Base-by-base conservation (phyloP, 2,888 invertebrate species). In the Apamea crenata region DNA sequence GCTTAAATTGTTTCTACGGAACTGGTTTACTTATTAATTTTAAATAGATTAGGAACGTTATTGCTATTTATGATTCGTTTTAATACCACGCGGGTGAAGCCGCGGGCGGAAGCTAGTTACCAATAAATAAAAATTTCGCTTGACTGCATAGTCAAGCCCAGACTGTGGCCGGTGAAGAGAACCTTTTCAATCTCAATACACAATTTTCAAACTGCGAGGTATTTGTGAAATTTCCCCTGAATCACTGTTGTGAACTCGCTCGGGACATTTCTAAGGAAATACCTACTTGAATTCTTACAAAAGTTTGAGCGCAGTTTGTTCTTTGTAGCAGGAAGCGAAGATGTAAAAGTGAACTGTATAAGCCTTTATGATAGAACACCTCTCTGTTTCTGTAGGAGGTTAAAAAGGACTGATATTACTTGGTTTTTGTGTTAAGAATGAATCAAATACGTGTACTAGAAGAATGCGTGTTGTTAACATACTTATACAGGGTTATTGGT, bases 251-350 rank as follows among this genome's bases (percentile, higher is more conserved):
- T 80, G 82, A 81, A 84, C 67, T 71, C 53, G 44, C 40, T 66
- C 56, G 74, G 73, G 77, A 80, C 75, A 78, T 86, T 86, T 81
- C 82, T 72, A 40, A 78, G 81, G 70, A 88, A 80, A 82, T 83
- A 75, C n/a, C n/a, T n/a, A n/a, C 79, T 82, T 78, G 83, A 86
- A 82, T 88, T 83, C 80, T 83, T 77, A 76, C 70, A 79, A 78
- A 83, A 82, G 72, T 89, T 84, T 68, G 66, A 72, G 53, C 56
- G 56, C 36, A 79, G 75, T 79, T 86, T 40, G 67, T 59, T 47
- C 85, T 89, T 86, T 88, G 78, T 77, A 66, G 66, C 21, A 40
- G 47, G 18, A 47, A 29, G 36, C 25, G 65, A 61, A 70, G 40
- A 82, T 66, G 67, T 75, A 40, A 67, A 75, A 47, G n/a, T 70